Percentiles rank a stretch among this genome's conserved stretches.
Evolutionary conservation across 1,140 invertebrate genomes (phyloP).

Genomic region (Halictus rubicundus): DNA sequence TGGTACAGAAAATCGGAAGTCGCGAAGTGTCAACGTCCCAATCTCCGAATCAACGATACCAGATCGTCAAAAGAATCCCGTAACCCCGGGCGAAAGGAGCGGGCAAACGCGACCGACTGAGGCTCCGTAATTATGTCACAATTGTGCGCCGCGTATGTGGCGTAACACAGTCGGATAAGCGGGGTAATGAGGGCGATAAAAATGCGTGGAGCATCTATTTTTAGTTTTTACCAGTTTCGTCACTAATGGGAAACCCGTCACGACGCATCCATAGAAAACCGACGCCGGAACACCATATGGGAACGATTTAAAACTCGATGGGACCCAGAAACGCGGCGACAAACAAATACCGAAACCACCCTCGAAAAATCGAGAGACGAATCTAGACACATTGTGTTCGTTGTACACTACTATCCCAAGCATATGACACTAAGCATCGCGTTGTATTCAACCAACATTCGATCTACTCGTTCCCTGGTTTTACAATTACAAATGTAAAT

Average conservation of each 20-base stretch:
- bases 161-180: slow-evolving; percentile 37
- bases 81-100: slow-evolving; percentile 8
- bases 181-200: slow-evolving; percentile 35
- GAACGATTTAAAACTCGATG: no score
- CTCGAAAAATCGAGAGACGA: no score
- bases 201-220: slow-evolving; percentile 28
- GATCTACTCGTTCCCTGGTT: no score
- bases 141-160: slow-evolving; percentile 22
- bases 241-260: neutral
- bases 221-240: slow-evolving; percentile 17
- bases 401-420: no score
- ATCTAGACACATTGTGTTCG: no score
- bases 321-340: no score
- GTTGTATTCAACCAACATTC: no score
- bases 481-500: no score
- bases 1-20: no score
- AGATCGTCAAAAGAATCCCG: neutral
- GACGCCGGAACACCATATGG: neutral
- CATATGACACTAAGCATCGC: no score
- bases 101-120: neutral
- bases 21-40: neutral
- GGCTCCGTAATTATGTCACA: slow-evolving; percentile 42
- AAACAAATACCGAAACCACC: neutral
- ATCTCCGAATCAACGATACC: neutral
- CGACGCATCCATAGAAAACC: neutral